Evolutionary conservation across 2,888 invertebrate genomes (phyloP).

Genomic region (Aleiodes leptofemur): DNA sequence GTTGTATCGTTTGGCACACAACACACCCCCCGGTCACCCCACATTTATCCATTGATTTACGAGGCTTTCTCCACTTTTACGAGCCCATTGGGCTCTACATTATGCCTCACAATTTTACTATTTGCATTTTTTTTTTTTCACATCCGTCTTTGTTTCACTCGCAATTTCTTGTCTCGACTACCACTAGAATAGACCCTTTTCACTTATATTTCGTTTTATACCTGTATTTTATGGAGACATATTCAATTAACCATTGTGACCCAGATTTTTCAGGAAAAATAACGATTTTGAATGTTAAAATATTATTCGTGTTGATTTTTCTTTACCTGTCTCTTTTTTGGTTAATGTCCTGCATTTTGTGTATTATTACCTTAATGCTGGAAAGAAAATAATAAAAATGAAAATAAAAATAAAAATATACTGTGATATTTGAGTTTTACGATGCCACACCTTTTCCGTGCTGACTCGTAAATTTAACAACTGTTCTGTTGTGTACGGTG

Average conservation of each 20-base stretch:
- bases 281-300: background rate
- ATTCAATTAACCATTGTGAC: slow-evolving; percentile 20
- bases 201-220: background rate
- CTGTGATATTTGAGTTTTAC: slow-evolving; percentile 30
- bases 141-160: no score
- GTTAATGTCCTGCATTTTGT: background rate
- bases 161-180: no score
- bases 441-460: slow-evolving; percentile 31
- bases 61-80: no score
- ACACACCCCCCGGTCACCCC: no score
- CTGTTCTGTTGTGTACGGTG: background rate
- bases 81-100: no score
- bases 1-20: no score
- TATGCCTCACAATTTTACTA: no score
- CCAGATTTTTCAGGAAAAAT: slow-evolving; percentile 3
- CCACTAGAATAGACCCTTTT: background rate
- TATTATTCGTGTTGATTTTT: background rate
- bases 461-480: slow-evolving; percentile 29
- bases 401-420: slow-evolving; percentile 4
- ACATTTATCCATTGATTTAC: no score
- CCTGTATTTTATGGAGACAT: slow-evolving; percentile 17
- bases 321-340: background rate
- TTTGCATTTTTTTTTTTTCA: no score
- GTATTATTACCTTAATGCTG: no score
- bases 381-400: no score